Evolutionary conservation across 1,140 invertebrate genomes (phyloP).

Genomic region (Pseudomyrmex gracilis): DNA sequence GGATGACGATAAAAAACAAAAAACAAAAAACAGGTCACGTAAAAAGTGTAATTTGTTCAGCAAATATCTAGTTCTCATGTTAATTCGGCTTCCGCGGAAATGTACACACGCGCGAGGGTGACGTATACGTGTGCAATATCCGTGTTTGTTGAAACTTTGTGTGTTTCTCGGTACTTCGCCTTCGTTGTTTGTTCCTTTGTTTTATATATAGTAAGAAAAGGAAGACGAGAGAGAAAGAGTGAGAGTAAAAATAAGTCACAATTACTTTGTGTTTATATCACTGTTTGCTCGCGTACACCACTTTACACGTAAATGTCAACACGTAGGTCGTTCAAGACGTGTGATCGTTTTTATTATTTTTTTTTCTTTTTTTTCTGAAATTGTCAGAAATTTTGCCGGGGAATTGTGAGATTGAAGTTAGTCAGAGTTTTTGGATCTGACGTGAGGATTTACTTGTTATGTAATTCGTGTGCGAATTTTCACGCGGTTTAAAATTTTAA

Average conservation of each 20-base stretch:
- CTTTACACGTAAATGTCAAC: constrained; percentile 37
- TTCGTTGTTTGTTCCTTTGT: neutral
- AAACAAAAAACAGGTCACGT: too few species aligned
- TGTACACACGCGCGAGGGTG: too few species aligned
- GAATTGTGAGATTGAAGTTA: constrained; percentile 16
- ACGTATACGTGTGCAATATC: neutral
- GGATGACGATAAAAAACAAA: too few species aligned
- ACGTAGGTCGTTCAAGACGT: constrained; percentile 8
- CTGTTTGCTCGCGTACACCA: constrained; percentile 6
- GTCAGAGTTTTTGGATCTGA: constrained; percentile 1
- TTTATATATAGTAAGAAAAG: neutral
- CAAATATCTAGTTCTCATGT: too few species aligned
- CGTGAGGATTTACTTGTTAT: too few species aligned
- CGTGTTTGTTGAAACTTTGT: neutral
- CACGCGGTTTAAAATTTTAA: too few species aligned
- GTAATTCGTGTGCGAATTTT: too few species aligned
- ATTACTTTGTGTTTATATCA: neutral
- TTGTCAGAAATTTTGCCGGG: neutral
- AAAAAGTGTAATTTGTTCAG: too few species aligned
- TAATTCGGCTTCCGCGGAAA: neutral
- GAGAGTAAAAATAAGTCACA: constrained; percentile 7
- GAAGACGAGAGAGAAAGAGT: constrained; percentile 7
- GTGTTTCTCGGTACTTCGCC: neutral
- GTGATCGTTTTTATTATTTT: constrained; percentile 7
- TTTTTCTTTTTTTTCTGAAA: too few species aligned